Evolutionary conservation across 2,888 invertebrate species (phyloP), one percentile per base, ranked within the genome.

Genomic region (Alloplasta piceator): DNA sequence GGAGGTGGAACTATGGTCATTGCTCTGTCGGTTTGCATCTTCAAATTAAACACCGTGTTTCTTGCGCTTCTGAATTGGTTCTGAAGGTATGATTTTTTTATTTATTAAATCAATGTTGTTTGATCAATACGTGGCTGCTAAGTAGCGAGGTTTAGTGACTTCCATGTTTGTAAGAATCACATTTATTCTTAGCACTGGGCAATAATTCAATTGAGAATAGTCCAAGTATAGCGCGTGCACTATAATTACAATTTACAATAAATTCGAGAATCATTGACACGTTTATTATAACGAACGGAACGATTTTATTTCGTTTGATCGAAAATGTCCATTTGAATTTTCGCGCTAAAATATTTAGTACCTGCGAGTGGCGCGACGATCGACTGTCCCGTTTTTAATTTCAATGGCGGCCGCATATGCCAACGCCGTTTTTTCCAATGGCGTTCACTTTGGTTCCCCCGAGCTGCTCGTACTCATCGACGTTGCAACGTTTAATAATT

Each of bases 1-100:
- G 93, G 91, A 56, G 91, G 92, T 50, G 93, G 92, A 76, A 92
- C 87, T 1, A 92, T 88, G 0, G 91, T 91, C 82, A 92, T 82
- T 41, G 78, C 73, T 46, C 38, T 60, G 14, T 83, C 79, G 16
- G 73, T 77, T 26, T 84, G 9, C 83, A 86, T 85, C 64, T 77
- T 73, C 4, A 3, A 58, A 64, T 36, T 16, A 10, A 68, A 26
- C 10, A 52, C 16, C 36, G 52, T 64, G 58, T 3, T 68, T 43
- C 50, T 63, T n/a, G n/a, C n/a, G n/a, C n/a, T n/a, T 50, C 63
- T 48, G n/a, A n/a, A 72, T n/a, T 10, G 39, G 43, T 64, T 60
- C 14, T 52, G 52, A 6, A 16, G 58, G 6, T 46, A 6, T n/a
- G 5, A 50, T 36, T 48, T 5, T 43, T 14, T 0, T 1, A 10